Evolutionary conservation across 2,888 invertebrate genomes (phyloP), one percentile per base, ranked within the genome.

Genomic region (Microchrysa polita): DNA sequence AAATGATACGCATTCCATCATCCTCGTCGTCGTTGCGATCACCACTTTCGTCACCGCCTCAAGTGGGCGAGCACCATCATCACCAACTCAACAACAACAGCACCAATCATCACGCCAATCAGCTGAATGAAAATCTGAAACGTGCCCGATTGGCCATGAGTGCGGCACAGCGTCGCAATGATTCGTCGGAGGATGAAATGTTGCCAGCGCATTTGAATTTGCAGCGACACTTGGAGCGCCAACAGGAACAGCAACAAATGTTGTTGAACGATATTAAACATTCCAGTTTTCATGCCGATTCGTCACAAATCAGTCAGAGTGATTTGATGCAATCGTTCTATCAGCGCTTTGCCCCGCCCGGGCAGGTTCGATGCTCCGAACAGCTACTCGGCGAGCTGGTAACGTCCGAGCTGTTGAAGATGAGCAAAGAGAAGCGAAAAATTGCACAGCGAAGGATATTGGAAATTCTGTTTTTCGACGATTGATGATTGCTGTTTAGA

Each of bases 21-120:
- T 82, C 84, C 23, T 84, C 84, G 2, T 83, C 84, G 16, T 84
- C 84, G n/a, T 80, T 84, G 79, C 83, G 83, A 75, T 83, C 84
- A 0, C 83, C 83, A 7, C 74, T 82, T 22, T 78, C 79, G 10
- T 83, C 84, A 1, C 82, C 84, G 1, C 61, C 61, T 18, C 23
- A 52, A 14, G 57, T 60, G 23, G 72, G 55, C 18, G 27, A 34
- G 7, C 27, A 34, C 7, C 27, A 34, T 34, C 27, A 34, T 5
- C 27, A 34, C 27, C n/a, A n/a, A n/a, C n/a, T n/a, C n/a, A n/a
- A n/a, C 48, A 44, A 12, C 48, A 10, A 12, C 10, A 44, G 10
- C 48, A 53, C 2, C 53, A 18, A 18, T 34, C 27, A 34, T 34
- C 27, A 34, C 27, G 48, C 59, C 20, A 48, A 72, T 7, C 55